Conservation (phyloP, 1,140 invertebrate genomes). For the Zaprionus nigranus region DNA sequence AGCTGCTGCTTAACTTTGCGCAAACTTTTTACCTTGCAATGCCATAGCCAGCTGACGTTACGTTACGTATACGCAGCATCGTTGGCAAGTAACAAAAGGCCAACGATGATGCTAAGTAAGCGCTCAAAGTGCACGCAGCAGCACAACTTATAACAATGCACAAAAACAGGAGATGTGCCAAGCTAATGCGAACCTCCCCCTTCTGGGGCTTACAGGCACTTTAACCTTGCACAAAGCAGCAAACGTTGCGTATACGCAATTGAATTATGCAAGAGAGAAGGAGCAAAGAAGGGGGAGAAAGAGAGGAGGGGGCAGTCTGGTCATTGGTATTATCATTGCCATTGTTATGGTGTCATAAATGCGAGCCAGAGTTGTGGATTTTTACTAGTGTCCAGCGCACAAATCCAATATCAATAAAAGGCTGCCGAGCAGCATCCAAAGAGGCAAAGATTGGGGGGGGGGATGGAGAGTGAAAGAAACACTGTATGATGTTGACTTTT, state of each 20-base stretch:
- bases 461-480: background rate
- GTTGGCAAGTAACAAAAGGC: conserved; percentile 36
- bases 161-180: conserved; percentile 35
- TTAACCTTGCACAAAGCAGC: conserved; percentile 36
- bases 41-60: conserved; percentile 50
- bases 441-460: background rate
- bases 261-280: conserved; percentile 60
- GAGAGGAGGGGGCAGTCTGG: conserved; percentile 2
- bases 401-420: conserved; percentile 74
- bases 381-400: conserved; percentile 45
- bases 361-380: conserved; percentile 29
- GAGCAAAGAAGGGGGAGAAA: too few relatives aligned
- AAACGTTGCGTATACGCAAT: conserved; percentile 70
- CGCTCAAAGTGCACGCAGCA: conserved; percentile 54
- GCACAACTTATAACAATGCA: conserved; percentile 60
- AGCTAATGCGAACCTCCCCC: background rate
- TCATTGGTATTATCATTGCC: conserved; percentile 45
- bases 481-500: conserved; percentile 65
- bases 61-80: conserved; percentile 44
- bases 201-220: conserved; percentile 18
- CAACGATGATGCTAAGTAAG: conserved; percentile 43
- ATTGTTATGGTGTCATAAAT: conserved; percentile 62
- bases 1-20: conserved; percentile 64
- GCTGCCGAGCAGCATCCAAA: conserved; percentile 22
- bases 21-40: conserved; percentile 50